Percentiles rank a stretch among this genome's conserved stretches.
These are phyloP conservation scores for Drosophila aff. DNA, from an alignment of 1,140 invertebrate genomes.

Conservation along the genomic window DNA sequence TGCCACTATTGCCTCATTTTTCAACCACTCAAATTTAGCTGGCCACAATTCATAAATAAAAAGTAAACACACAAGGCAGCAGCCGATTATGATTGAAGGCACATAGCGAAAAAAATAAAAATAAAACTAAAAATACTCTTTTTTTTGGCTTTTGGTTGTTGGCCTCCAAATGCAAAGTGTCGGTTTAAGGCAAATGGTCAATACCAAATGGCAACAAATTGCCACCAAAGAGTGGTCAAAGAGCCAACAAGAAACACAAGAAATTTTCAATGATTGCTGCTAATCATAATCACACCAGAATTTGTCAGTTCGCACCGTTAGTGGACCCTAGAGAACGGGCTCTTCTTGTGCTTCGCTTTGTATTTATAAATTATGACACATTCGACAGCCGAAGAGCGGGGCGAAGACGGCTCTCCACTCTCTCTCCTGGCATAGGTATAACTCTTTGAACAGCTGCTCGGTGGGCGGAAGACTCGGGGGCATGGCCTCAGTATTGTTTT, in stretches of 20 bases:
- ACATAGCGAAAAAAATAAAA: not conserved
- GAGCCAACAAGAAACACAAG: not conserved
- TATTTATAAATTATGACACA: conserved; percentile 82
- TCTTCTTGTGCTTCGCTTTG: conserved; percentile 17
- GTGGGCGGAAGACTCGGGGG: conserved; percentile 59
- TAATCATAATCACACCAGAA: conserved; percentile 62
- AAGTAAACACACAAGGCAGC: conserved; percentile 50
- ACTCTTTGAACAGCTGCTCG: conserved; percentile 73
- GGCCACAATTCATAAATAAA: conserved; percentile 55
- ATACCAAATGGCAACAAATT: conserved; percentile 46
- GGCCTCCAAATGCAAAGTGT: conserved; percentile 33
- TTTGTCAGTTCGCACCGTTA: conserved; percentile 66
- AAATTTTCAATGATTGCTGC: conserved; percentile 23
- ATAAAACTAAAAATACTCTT: conserved; percentile 4
- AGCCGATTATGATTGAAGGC: conserved; percentile 48
- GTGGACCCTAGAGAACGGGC: conserved; percentile 30
- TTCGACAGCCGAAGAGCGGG: conserved; percentile 33
- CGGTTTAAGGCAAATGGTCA: conserved; percentile 22
- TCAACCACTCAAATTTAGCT: conserved; percentile 43
- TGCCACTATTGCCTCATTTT: conserved; percentile 45
- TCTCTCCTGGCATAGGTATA: conserved; percentile 5
- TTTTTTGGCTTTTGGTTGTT: conserved; percentile 21
- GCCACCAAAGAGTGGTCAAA: conserved; percentile 11
- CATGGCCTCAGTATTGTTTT: conserved; percentile 35
- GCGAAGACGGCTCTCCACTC: conserved; percentile 4